Base-by-base conservation (phyloP, 2,797 vertebrate species). In the Pyrrhura leucotis region DNA sequence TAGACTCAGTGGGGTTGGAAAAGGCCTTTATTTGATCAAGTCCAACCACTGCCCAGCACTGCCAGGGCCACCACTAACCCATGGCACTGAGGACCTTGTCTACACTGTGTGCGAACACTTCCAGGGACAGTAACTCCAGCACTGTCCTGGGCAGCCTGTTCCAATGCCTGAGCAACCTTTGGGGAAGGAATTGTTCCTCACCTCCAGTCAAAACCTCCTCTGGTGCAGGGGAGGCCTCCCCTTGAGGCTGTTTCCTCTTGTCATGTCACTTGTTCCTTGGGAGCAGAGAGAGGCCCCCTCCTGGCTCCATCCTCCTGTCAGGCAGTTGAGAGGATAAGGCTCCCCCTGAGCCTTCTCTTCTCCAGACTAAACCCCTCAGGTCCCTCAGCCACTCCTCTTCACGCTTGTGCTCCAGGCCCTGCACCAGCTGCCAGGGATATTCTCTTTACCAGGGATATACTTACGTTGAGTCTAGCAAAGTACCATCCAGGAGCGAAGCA, bases 381-480 rank as follows among this genome's bases (percentile, higher is more conserved):
- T 15, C 22, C n/a, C n/a, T 23, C 22, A 58, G 54, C 54, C 14
- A 9, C 14, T 35, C n/a, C 22, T 10, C 54, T 11, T 58, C n/a
- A 58, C 54, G 3, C 22, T 35, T 58, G 54, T 25, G n/a, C 54
- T 35, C 22, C 54, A 58, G 22, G 54, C 54, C 7, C 54, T 58
- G n/a, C 22, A 23, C 10, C 54, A 61, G 45, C 63, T 75, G 39
- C 71, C 28, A 23, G 47, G 53, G 54, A 18, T 15, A 12, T 39
- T 61, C 48, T 62, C 66, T 44, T 37, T 33, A 26, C 15, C 26
- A 77, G 23, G 3, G 29, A 50, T 8, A 48, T n/a, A 97, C 99
- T 98, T 97, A 99, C 99, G 99, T 99, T 19, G 99, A 99, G 96
- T 99, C 99, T 16, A 99, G 98, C 94, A 98, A 71, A 21, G 99